Evolutionary conservation across 37 sponge, comb jelly and placozoan species (phyloP), one percentile per base, ranked within the genome.

Genomic region (Oscarella lobularis): DNA sequence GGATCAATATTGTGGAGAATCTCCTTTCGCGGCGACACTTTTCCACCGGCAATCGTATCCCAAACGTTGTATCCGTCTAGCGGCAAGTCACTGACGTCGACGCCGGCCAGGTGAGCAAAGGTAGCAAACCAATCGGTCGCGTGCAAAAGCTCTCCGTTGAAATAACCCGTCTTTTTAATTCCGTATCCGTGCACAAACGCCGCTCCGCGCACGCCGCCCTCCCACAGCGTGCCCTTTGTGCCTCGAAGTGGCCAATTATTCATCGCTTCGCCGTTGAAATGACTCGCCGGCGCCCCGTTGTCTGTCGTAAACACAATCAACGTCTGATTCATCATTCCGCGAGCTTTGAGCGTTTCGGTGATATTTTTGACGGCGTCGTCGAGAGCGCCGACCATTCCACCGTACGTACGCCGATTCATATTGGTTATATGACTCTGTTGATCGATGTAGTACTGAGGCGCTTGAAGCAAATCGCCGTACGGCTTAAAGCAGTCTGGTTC

Each of bases 201-300:
- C 37, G 71, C 40, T 1, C 66, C 67, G 35, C 84, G 79, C 39
- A 84, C 79, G 2, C 84, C 84, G 1, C 84, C 84, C 40, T 84
- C 84, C 37, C 71, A 84, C 35, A 77, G 60, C 2, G 84, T 79
- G 27, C 30, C 67, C 40, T 84, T 84, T 33, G 75, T 71, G 5
- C 80, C 84, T 73, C 70, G 70, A 54, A 84, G 40, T 3, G 84
- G 84, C 33, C 78, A 79, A 72, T 84, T 84, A 41, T 78, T 84
- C 60, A 48, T 48, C 3, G 78, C 84, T 9, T 9, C 60, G 60
- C 60, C 60, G 60, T 48, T 20, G 40, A 37, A 66, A n/a, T n/a
- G n/a, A 66, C 79, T 76, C 4, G 80, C 66, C 41, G 79, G 73
- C 9, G 78, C 84, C n/a, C 84, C 84, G 77, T 84, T 84, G 67